Conservation (phyloP, 64 coral and sea anemone species). For the Pachyseris speciosa region DNA sequence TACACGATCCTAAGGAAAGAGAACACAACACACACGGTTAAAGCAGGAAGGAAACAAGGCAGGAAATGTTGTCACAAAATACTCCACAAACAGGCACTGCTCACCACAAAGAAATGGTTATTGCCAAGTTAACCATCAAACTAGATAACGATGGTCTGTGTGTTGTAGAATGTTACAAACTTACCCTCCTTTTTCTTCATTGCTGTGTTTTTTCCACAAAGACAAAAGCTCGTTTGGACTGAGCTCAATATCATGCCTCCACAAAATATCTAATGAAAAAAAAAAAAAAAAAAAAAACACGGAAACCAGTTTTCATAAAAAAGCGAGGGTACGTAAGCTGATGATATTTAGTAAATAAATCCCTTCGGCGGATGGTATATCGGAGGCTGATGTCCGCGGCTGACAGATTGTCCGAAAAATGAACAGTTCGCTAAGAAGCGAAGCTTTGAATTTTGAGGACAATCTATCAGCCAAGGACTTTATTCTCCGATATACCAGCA, state of each 20-base stretch:
- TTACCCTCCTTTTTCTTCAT: constrained; percentile 74
- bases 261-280: constrained; percentile 65
- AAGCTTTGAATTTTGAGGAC: too few species aligned
- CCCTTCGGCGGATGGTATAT: too few species aligned
- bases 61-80: too few species aligned
- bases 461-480: too few species aligned
- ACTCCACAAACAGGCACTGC: not conserved
- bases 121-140: not conserved
- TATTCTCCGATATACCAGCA: too few species aligned
- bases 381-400: too few species aligned
- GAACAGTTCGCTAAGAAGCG: too few species aligned
- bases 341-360: too few species aligned
- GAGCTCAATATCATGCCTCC: constrained; percentile 67
- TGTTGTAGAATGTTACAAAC: not conserved
- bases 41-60: too few species aligned
- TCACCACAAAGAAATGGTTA: not conserved
- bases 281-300: not conserved
- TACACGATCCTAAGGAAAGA: constrained; percentile 68
- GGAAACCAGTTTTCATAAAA: not conserved
- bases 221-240: constrained; percentile 63
- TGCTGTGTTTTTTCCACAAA: constrained; percentile 87
- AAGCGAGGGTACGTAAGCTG: not conserved
- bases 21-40: not conserved
- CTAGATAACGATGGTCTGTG: not conserved
- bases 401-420: too few species aligned